A percentile compares a stretch with the other conserved stretches of the same genome.
These are phyloP conservation scores for Oscheius sp. DNA, from an alignment of 2,888 invertebrate species.

Conservation along the genomic window DNA sequence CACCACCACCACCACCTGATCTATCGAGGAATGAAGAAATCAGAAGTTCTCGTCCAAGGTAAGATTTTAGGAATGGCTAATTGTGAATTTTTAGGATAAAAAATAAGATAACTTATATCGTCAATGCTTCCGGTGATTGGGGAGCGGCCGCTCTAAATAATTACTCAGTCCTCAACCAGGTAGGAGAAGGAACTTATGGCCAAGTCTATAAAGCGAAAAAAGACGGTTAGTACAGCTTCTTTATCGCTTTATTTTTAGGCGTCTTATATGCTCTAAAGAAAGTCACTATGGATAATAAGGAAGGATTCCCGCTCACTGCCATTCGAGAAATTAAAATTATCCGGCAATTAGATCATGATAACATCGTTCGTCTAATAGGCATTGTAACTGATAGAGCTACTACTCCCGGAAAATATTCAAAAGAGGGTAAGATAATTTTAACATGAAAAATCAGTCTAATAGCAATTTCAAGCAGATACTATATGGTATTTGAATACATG, in stretches of 20 bases:
- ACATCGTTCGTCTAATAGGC: constrained; percentile 94
- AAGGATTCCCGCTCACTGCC: constrained; percentile 89
- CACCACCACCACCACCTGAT: neutral
- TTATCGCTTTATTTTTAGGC: constrained; percentile 70
- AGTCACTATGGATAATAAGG: constrained; percentile 96
- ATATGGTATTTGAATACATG: constrained; percentile 99
- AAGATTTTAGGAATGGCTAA: neutral
- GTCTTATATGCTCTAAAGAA: constrained; percentile 90
- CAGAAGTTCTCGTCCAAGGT: constrained; percentile 18
- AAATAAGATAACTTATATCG: neutral
- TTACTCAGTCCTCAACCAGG: constrained; percentile 16
- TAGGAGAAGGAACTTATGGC: constrained; percentile 98
- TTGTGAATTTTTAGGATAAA: constrained; percentile 9
- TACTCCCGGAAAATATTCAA: constrained; percentile 79
- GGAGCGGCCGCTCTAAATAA: constrained; percentile 21
- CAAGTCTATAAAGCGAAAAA: constrained; percentile 95
- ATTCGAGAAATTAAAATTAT: constrained; percentile 93
- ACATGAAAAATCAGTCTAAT: neutral
- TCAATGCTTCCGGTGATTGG: constrained; percentile 20
- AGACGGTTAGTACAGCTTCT: constrained; percentile 70
- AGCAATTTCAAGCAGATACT: constrained; percentile 88
- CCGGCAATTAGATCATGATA: constrained; percentile 87
- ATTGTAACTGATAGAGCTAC: constrained; percentile 98
- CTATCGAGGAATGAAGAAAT: too few species aligned
- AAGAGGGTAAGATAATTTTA: constrained; percentile 36